These are phyloP conservation scores for Semaprochilodus insignis DNA, from an alignment of 2,797 vertebrate genomes.

Conservation along the genomic window DNA sequence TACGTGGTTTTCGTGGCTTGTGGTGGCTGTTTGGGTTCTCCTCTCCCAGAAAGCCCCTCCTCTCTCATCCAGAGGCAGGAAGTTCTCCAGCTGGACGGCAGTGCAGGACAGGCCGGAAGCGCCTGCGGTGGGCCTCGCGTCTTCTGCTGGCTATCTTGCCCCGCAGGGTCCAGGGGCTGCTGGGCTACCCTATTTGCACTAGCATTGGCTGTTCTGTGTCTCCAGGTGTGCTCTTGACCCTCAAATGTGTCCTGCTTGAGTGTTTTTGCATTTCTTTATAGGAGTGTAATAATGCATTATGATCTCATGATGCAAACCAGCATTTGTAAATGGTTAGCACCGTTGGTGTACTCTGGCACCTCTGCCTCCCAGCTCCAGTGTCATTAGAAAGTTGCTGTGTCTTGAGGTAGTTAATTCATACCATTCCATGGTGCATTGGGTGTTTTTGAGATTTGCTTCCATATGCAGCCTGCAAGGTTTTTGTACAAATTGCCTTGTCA, in stretches of 20 bases:
- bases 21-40: slow-evolving; percentile 73
- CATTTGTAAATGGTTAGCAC: too few species aligned
- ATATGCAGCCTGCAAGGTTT: too few species aligned
- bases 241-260: background rate
- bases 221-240: slow-evolving; percentile 71
- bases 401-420: background rate
- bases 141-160: slow-evolving; percentile 79
- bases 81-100: slow-evolving; percentile 60
- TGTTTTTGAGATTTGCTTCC: background rate
- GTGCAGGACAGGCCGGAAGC: slow-evolving; percentile 74
- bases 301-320: too few species aligned
- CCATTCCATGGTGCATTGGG: background rate
- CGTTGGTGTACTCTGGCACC: too few species aligned
- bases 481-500: too few species aligned
- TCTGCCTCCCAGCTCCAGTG: too few species aligned
- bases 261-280: too few species aligned
- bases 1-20: slow-evolving; percentile 67
- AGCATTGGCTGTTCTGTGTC: slow-evolving; percentile 72
- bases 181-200: slow-evolving; percentile 75
- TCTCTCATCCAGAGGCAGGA: background rate
- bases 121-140: slow-evolving; percentile 59
- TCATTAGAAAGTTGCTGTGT: too few species aligned
- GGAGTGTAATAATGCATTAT: too few species aligned
- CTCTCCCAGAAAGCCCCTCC: slow-evolving; percentile 37
- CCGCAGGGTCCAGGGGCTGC: slow-evolving; percentile 69